Conservation (phyloP, 2,113 vertebrate genomes). For the Sander lucioperca region DNA sequence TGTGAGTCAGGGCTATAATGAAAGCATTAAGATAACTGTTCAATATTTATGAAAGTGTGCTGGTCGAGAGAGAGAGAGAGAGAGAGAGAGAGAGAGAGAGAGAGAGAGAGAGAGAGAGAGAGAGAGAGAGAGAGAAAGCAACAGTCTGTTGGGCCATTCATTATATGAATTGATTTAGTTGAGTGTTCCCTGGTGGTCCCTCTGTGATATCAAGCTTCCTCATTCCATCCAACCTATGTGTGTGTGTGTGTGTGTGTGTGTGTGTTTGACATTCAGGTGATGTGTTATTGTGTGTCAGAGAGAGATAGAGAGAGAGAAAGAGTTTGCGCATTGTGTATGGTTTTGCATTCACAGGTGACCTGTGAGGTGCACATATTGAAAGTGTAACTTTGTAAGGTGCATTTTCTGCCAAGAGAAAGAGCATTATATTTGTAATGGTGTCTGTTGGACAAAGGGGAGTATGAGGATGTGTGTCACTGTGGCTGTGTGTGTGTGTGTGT, state of each 20-base stretch:
- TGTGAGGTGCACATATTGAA: not conserved
- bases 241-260: conserved; percentile 38
- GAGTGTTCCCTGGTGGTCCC: conserved; percentile 73
- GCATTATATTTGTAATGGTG: not conserved
- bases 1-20: conserved; percentile 82
- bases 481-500: no score
- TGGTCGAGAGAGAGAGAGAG: conserved; percentile 48
- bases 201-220: conserved; percentile 64
- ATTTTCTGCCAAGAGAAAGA: conserved; percentile 1
- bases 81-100: conserved; percentile 18
- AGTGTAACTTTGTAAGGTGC: not conserved
- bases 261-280: not conserved
- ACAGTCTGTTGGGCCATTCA: conserved; percentile 74
- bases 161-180: conserved; percentile 81
- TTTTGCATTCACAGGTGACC: not conserved
- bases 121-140: conserved; percentile 18
- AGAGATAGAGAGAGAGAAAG: not conserved
- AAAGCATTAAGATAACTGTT: conserved; percentile 87
- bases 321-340: not conserved
- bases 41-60: conserved; percentile 87
- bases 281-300: not conserved
- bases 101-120: conserved; percentile 1
- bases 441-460: not conserved
- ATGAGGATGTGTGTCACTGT: not conserved
- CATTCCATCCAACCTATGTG: conserved; percentile 46